Base-by-base conservation (phyloP, 2,113 vertebrate species). In the Bungarus multicinctus region DNA sequence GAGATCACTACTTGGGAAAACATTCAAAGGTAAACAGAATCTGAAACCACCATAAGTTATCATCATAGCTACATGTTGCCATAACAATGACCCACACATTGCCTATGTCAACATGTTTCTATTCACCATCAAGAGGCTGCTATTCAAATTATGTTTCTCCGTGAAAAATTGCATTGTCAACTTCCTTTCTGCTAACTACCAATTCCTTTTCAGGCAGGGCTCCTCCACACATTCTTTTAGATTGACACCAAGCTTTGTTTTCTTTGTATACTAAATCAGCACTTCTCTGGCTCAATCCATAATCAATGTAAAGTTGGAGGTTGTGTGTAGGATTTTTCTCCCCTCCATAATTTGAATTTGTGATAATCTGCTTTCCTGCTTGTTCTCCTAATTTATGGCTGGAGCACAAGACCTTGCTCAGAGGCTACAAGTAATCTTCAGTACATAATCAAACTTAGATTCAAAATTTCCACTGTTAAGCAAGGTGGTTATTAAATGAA, bases 291-390 rank as follows among this genome's bases (percentile, higher is more conserved):
- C n/a, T 39, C 69, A 16, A 74, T 39, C n/a, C n/a, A 34, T 20
- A 39, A 20, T 74, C 69, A 74, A 39, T 34, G 69, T 81, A 18
- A 81, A 81, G 16, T 39, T 74, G n/a, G n/a, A 74, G 64, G 2
- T 34, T 34, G 6, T 34, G 11, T 64, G 64, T 0, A 22, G 55
- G 9, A 3, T 2, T 0, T 14, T 5, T 0, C 4, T 0, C 4
- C 6, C 7, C 14, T 50, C 8, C 34, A 22, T 39, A 20, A 18
- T 39, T 74, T 74, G 69, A 74, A 74, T 7, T 74, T 74, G n/a
- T 74, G n/a, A n/a, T 6, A 14, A 74, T 74, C n/a, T 39, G n/a
- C n/a, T 81, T 39, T 81, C 34, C n/a, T 81, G 34, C 69, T 81
- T 81, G 16, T 81, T 39, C 34, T 81, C 18, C 34, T 39, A 39